A percentile compares a stretch with the other conserved stretches of the same genome.
Evolutionary conservation across 2,888 invertebrate genomes (phyloP).

Genomic region (Dicyrtoma fusca): DNA sequence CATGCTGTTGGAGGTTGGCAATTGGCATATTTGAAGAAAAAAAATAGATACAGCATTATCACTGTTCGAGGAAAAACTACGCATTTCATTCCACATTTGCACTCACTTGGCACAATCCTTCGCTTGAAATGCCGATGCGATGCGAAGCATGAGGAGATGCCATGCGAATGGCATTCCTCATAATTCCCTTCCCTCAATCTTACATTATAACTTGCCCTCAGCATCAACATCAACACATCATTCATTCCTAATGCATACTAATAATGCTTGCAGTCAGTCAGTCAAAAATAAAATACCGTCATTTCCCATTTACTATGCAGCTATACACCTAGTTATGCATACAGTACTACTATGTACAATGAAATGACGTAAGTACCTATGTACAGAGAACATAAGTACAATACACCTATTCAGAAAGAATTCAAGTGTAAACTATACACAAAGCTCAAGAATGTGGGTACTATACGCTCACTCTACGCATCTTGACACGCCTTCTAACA

Average conservation of each 20-base stretch:
- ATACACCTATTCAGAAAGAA: not conserved
- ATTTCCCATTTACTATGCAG: not conserved
- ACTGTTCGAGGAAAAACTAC: slow-evolving; percentile 26
- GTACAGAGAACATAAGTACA: no score
- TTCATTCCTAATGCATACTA: not conserved
- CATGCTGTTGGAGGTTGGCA: not conserved
- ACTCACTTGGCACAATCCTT: no score
- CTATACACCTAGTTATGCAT: no score
- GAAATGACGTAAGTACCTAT: no score
- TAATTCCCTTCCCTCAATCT: no score
- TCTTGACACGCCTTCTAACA: not conserved
- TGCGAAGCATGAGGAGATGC: no score
- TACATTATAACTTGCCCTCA: no score
- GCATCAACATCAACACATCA: no score
- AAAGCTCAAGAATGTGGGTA: not conserved
- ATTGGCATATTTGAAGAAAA: not conserved
- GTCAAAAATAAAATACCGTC: not conserved
- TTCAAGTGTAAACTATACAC: not conserved
- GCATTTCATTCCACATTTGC: no score
- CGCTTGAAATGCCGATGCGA: no score
- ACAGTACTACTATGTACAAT: no score
- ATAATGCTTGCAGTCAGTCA: not conserved
- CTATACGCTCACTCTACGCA: not conserved
- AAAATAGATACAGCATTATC: slow-evolving; percentile 24
- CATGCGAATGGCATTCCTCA: no score